These are phyloP conservation scores for Pseudorasbora parva DNA, from an alignment of 2,113 vertebrate genomes.

Conservation along the genomic window DNA sequence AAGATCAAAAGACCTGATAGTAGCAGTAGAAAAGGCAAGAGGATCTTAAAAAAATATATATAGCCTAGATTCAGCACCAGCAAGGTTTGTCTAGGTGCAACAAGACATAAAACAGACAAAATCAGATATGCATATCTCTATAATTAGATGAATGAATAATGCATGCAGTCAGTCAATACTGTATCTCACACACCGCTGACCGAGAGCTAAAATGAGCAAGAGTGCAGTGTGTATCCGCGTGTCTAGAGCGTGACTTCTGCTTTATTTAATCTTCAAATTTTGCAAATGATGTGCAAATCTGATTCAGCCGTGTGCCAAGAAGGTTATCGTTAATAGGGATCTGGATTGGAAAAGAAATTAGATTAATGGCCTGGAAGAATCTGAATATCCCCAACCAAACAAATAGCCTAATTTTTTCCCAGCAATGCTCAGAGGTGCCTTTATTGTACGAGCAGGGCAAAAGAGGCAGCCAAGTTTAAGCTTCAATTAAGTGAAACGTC, in stretches of 20 bases:
- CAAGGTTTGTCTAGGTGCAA: conserved; percentile 45
- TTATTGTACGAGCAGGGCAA: conserved; percentile 28
- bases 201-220: conserved; percentile 29
- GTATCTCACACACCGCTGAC: conserved; percentile 54
- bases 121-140: conserved; percentile 56
- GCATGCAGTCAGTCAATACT: conserved; percentile 47
- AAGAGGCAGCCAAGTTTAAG: conserved; percentile 39
- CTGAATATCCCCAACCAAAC: conserved; percentile 54
- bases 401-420: conserved; percentile 44
- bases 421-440: conserved; percentile 39
- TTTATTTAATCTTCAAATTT: conserved; percentile 57
- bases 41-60: conserved; percentile 49
- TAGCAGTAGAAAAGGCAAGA: neutral
- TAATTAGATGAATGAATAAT: conserved; percentile 60
- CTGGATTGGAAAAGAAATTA: conserved; percentile 57
- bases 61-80: conserved; percentile 28
- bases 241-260: conserved; percentile 21
- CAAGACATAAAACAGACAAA: conserved; percentile 44
- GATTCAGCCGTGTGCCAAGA: conserved; percentile 43
- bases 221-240: neutral
- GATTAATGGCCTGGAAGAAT: conserved; percentile 61
- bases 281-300: conserved; percentile 58
- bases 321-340: conserved; percentile 56
- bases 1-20: conserved; percentile 23
- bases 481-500: conserved; percentile 44